Evolutionary conservation across 2,113 vertebrate species (phyloP), one percentile per base, ranked within the genome.

Genomic region (Scortum barcoo): DNA sequence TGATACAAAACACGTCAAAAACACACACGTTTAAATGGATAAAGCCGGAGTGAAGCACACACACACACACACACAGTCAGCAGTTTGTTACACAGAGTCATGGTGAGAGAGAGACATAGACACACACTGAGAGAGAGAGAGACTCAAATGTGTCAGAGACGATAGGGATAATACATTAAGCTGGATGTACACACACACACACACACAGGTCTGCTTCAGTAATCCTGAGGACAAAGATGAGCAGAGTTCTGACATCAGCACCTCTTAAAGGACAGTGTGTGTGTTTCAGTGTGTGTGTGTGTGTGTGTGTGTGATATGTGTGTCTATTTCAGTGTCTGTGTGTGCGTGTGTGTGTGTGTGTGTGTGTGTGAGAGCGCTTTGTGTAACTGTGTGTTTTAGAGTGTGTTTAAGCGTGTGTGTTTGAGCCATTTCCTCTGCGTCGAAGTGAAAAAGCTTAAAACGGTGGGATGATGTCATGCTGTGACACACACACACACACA

Each of bases 231-330:
- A 86, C 88, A 88, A 80, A 86, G 81, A 89, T 84, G 86, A 85
- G 86, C 85, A 78, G 74, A 88, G 74, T 84, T 91, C 76, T 91
- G 91, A 89, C 91, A 90, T 93, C 92, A 91, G 91, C 86, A 88
- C 76, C 78, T 90, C 83, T 86, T 85, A 82, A 79, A 88, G 83
- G 83, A 89, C 61, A 17, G 75, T 69, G 66, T 63, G 17, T 79
- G 33, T 71, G 33, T 38, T 12, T 51, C 11, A 4, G 48, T 76
- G 63, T 56, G 66, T 81, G 70, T 81, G 66, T 89, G 30, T 78
- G 68, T 76, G 44, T 51, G 44, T 63, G 63, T 58, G 60, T 76
- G 78, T 67, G 26, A 38, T 65, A 44, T 17, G 70, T 53, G 57
- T 71, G 76, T 68, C n/a, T n/a, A n/a, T 30, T 60, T 70, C 30